Percentiles rank a stretch among this genome's conserved stretches.
Evolutionary conservation across 2,113 vertebrate genomes (phyloP).

Genomic region (Alligator sinensis): DNA sequence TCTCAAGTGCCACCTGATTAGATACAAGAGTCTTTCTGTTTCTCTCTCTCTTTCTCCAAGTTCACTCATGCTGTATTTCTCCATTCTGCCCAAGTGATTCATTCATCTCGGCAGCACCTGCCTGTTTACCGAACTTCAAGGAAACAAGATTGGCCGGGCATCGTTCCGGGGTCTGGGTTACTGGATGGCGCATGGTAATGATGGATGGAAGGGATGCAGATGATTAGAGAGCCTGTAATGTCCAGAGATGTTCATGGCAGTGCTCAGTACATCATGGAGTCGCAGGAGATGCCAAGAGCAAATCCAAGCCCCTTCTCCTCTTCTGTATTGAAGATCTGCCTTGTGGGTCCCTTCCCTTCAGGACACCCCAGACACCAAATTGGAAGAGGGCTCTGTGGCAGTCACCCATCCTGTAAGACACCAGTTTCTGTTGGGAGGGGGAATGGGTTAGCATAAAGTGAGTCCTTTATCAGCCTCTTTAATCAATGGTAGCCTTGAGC

Average conservation of each 20-base stretch:
- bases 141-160: background rate
- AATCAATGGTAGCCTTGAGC: constrained; percentile 24
- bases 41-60: background rate
- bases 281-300: too few relatives aligned
- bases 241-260: background rate
- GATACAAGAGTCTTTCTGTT: background rate
- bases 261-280: too few relatives aligned
- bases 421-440: background rate
- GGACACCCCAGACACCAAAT: background rate
- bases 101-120: background rate
- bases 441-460: background rate
- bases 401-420: background rate
- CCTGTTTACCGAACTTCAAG: background rate
- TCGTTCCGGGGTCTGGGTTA: too few relatives aligned
- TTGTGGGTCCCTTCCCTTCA: background rate
- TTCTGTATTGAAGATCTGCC: background rate
- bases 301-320: background rate
- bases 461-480: background rate
- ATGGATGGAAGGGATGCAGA: background rate
- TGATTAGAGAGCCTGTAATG: background rate
- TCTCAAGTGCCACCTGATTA: background rate
- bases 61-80: background rate
- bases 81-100: background rate
- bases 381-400: background rate
- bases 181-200: background rate